Base-by-base conservation (phyloP, 1,140 invertebrate genomes). In the Drosophila orosa region DNA sequence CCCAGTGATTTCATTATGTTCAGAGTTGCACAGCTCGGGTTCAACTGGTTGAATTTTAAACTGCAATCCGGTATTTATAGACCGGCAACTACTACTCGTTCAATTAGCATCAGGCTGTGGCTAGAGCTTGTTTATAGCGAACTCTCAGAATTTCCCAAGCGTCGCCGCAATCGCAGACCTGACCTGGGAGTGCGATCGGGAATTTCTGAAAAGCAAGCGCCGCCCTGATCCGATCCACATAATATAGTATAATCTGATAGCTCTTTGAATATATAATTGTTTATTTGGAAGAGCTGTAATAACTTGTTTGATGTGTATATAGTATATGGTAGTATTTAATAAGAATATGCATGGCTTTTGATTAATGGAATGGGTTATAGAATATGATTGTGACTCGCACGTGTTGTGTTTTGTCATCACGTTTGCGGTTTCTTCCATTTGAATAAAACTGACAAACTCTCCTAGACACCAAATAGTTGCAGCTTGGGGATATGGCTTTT, bases 71-170 rank as follows among this genome's bases (percentile, higher is more conserved):
- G 45, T 45, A 66, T 66, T 66, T 68, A 68, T 68, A 66, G 65
- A 10, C 27, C 12, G n/a, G 22, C 25, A 17, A 3, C 13, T 17
- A 13, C 1, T 22, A 59, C 22, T 17, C 3, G 31, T 35, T 24
- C 27, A 52, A 50, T 67, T 67, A 63, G 27, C 59, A 50, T 39
- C 44, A 25, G 6, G 59, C 8, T 12, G 22, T n/a, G n/a, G n/a
- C n/a, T n/a, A n/a, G n/a, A 35, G 27, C 65, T 68, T 68, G 65
- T 68, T 68, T 66, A 27, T 29, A 27, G 27, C 60, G 45, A 50
- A 22, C 44, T 13, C 60, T 27, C 9, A 66, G 65, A 68, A 68
- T 66, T 66, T 68, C 45, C 65, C 65, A 44, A 68, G 48, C 47
- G 3, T 3, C 44, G 63, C 40, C 44, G 31, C 31, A 27, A 45